A percentile compares a stretch with the other conserved stretches of the same genome.
phyloP scores from a whole-genome alignment of 1,140 invertebrate genomes.

The Antheraea mylitta region DNA sequence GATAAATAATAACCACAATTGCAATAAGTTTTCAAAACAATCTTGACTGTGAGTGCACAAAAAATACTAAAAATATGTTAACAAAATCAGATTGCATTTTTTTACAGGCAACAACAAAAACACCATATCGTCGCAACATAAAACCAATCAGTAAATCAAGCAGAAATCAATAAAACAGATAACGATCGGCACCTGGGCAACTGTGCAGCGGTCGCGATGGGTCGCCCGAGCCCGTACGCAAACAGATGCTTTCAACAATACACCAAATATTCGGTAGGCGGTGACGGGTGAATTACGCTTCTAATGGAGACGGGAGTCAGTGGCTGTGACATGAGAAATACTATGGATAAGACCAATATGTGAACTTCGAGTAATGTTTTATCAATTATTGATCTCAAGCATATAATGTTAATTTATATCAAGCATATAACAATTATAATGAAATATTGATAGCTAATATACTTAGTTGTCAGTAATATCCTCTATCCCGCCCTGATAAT shows the following conservation, averaged over 20 bases:
- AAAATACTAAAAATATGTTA: background rate
- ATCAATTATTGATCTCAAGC: too few relatives aligned
- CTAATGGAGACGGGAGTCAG: conserved; percentile 1
- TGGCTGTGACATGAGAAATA: conserved; percentile 30
- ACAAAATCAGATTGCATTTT: background rate
- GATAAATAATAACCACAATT: too few relatives aligned
- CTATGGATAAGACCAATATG: conserved; percentile 27
- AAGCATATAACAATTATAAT: too few relatives aligned
- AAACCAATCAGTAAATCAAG: conserved; percentile 20
- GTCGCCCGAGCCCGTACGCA: conserved; percentile 45
- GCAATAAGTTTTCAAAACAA: too few relatives aligned
- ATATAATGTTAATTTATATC: too few relatives aligned
- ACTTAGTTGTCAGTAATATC: too few relatives aligned
- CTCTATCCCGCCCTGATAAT: too few relatives aligned
- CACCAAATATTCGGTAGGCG: conserved; percentile 67
- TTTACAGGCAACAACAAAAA: background rate
- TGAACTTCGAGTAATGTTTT: too few relatives aligned
- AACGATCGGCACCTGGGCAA: conserved; percentile 50
- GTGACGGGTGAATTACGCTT: conserved; percentile 53
- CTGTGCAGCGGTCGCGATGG: conserved; percentile 22
- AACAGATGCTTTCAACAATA: conserved; percentile 69
- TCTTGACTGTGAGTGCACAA: too few relatives aligned
- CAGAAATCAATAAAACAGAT: conserved; percentile 42
- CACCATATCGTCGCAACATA: conserved; percentile 7
- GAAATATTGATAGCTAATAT: too few relatives aligned